Base-by-base conservation (phyloP, 2,113 vertebrate genomes). In the Fulmarus glacialis region DNA sequence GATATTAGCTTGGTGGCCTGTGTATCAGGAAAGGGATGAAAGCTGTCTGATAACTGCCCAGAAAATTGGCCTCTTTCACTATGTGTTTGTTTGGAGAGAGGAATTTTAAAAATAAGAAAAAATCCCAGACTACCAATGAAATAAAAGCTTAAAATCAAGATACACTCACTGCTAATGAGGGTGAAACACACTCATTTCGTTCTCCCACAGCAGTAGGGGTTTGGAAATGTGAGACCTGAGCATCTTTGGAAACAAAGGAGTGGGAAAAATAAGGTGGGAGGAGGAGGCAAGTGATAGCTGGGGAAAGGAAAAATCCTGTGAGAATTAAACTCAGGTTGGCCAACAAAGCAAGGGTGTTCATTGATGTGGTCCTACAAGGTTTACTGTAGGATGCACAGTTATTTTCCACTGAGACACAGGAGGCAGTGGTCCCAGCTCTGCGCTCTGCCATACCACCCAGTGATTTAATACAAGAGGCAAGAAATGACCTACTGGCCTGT, bases 71-170 rank as follows among this genome's bases (percentile, higher is more conserved):
- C 17, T 71, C 47, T 90, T 78, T 70, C 2, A 2, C 68, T 82
- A 12, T 29, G 24, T 68, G 9, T 40, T 80, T 86, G 27, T 62
- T 84, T 84, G 32, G 26, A 89, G 38, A 81, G n/a, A 81, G 13
- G 17, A 89, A 88, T 77, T 82, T 68, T 4, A 8, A 58, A 75
- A 60, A 55, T 2, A 52, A 60, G 38, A 64, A 60, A 48, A 45
- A 66, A 17, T 23, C 6, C 20, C 16, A 82, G 21, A 11, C 11
- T 72, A 32, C 3, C 21, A 38, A n/a, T 68, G 30, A 90, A 92
- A 93, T 60, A 83, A 90, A 78, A 72, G 9, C n/a, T 82, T 68
- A 43, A 83, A 73, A 78, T 93, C 47, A 84, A 84, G 34, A 89
- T 27, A 11, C 4, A 11, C 4, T 84, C 32, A 24, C 36, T 52